Base-by-base conservation (phyloP, 1,140 invertebrate genomes). In the Drosophila orena region DNA sequence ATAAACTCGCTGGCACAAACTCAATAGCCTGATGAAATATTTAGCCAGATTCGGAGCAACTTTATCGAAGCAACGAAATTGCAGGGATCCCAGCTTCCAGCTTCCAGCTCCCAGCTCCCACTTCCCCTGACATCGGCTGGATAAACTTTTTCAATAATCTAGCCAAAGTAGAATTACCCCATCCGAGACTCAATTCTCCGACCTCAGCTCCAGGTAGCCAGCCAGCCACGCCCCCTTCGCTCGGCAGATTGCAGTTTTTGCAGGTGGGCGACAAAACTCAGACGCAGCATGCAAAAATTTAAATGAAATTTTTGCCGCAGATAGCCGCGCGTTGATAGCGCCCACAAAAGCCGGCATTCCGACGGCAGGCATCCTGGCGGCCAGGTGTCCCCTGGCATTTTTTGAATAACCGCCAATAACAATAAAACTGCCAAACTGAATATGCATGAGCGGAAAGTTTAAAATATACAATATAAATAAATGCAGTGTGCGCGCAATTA, bases 381-480 rank as follows among this genome's bases (percentile, higher is more conserved):
- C 68, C 76, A 79, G 76, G 76, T 79, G 74, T 71, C 68, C 71
- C 61, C 50, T 69, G 69, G 47, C 61, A 62, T 71, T 71, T 72
- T 72, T 81, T 77, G 65, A 88, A 81, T 75, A 59, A 77, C 83
- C 75, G 83, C 78, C 81, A 86, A 86, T 86, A 86, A 81, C 83
- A 85, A 85, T 84, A 85, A 85, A 85, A 85, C 81, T 81, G 81
- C 60, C 81, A 78, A 80, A 74, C 81, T 85, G 81, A 85, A 86
- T 85, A 80, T 85, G 81, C 77, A 85, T 85, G 81, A 85, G 77
- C 58, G 58, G 47, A 85, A 85, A 81, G 66, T 84, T 77, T 85
- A 80, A 85, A 80, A 85, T 80, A 85, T 85, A 85, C 81, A 85
- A 81, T 81, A 86, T 85, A 85, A 80, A 85, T 85, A 86, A 81